phyloP scores from a whole-genome alignment of 1,140 invertebrate species.

The Homarus americanus region DNA sequence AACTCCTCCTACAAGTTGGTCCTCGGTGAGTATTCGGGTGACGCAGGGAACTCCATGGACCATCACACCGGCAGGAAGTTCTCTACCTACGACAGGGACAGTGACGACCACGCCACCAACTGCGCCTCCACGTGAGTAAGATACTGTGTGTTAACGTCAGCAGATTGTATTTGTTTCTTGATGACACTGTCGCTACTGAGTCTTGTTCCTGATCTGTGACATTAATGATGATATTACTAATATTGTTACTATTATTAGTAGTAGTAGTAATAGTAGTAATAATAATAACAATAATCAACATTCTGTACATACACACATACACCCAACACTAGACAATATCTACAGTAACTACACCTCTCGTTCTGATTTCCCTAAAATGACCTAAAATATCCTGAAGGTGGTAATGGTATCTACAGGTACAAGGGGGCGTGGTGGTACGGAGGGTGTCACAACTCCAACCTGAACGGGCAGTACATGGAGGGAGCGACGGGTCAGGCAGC shows the following conservation, averaged over 20 bases:
- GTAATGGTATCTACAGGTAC: constrained; percentile 41
- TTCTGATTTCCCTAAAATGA: too few species aligned
- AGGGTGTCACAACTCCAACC: constrained; percentile 74
- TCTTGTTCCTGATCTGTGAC: neutral
- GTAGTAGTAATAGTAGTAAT: neutral
- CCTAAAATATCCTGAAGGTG: too few species aligned
- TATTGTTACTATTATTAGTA: neutral
- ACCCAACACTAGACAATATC: neutral
- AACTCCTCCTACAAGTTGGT: constrained; percentile 65
- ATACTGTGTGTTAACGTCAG: too few species aligned
- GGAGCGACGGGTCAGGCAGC: constrained; percentile 74
- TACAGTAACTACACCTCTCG: too few species aligned
- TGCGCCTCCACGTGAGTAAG: neutral
- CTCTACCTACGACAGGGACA: constrained; percentile 52
- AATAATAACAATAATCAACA: neutral
- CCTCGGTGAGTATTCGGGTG: constrained; percentile 68
- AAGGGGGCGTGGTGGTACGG: constrained; percentile 77
- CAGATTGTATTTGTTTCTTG: too few species aligned
- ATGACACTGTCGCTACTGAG: too few species aligned
- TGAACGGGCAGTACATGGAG: constrained; percentile 76
- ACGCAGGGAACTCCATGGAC: constrained; percentile 67
- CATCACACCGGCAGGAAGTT: constrained; percentile 75
- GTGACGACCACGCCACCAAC: neutral
- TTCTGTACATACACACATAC: neutral
- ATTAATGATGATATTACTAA: neutral